Conservation (phyloP, 2,113 vertebrate species). For the Brienomyrus longianalis region DNA sequence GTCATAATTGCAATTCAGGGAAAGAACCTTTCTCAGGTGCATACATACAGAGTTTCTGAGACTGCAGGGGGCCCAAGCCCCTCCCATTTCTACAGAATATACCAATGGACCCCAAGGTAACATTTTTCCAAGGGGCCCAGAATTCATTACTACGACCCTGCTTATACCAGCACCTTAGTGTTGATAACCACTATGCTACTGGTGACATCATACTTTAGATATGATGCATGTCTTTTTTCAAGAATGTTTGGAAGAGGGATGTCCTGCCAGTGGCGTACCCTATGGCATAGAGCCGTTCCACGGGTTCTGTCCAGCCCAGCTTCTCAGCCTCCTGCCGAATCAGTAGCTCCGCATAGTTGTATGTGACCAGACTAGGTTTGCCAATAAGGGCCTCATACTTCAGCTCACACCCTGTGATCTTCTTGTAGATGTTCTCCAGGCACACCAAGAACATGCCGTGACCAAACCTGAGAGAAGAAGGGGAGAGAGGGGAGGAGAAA, state of each 20-base stretch:
- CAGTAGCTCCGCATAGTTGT: conserved; percentile 78
- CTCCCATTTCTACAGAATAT: background rate
- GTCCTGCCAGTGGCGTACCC: conserved; percentile 63
- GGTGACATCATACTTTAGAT: background rate
- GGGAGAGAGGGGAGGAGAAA: background rate
- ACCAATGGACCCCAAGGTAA: background rate
- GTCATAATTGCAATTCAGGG: background rate
- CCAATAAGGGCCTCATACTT: conserved; percentile 82
- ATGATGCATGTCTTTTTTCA: background rate
- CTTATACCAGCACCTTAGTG: background rate
- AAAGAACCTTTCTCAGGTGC: background rate
- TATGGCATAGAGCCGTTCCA: conserved; percentile 80
- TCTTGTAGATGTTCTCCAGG: conserved; percentile 84
- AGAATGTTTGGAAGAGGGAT: background rate
- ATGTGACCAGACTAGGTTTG: conserved; percentile 87
- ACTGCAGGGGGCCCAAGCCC: background rate
- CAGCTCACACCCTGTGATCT: conserved; percentile 80
- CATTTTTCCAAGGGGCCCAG: background rate
- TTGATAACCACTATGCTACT: background rate
- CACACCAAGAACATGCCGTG: conserved; percentile 89
- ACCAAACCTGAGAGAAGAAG: conserved; percentile 70
- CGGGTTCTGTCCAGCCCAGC: conserved; percentile 73
- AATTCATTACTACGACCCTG: background rate
- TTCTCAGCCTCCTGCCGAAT: conserved; percentile 69
- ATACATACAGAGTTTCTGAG: background rate